Conservation (phyloP, 2,888 invertebrate species). For the Biston stratarius region DNA sequence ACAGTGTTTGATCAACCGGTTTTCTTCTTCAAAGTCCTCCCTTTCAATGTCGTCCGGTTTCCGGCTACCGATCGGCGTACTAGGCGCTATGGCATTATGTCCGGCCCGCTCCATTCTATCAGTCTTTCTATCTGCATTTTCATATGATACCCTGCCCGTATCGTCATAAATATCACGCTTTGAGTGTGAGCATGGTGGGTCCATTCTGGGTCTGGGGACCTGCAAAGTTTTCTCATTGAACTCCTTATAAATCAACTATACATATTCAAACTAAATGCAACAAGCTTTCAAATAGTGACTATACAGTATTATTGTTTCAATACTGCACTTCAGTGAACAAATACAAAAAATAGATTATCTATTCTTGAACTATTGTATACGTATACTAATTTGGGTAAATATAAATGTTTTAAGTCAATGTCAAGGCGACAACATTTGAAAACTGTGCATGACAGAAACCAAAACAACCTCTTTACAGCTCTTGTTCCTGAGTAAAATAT, state of each 20-base stretch:
- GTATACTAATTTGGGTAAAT: too few species aligned
- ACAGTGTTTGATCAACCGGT: conserved; percentile 76
- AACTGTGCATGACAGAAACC: too few species aligned
- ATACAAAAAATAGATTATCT: too few species aligned
- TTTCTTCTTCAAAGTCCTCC: conserved; percentile 81
- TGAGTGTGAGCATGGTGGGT: conserved; percentile 77
- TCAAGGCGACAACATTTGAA: too few species aligned
- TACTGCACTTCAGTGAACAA: too few species aligned
- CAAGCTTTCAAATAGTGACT: background rate
- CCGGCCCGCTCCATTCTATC: conserved; percentile 61
- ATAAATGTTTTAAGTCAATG: too few species aligned
- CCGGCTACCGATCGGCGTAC: conserved; percentile 55
- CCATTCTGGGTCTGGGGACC: conserved; percentile 63
- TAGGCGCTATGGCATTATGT: conserved; percentile 54
- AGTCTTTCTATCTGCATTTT: conserved; percentile 74
- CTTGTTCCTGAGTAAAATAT: too few species aligned
- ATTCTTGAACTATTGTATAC: too few species aligned
- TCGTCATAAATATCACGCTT: conserved; percentile 69
- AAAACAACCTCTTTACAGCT: too few species aligned
- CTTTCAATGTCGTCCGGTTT: conserved; percentile 77
- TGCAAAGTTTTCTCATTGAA: conserved; percentile 24
- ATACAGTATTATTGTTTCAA: too few species aligned
- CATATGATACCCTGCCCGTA: conserved; percentile 59
- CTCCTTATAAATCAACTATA: background rate
- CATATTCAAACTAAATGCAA: too few species aligned